Evolutionary conservation across 2,113 vertebrate species (phyloP).

Genomic region (Apodemus sylvaticus): DNA sequence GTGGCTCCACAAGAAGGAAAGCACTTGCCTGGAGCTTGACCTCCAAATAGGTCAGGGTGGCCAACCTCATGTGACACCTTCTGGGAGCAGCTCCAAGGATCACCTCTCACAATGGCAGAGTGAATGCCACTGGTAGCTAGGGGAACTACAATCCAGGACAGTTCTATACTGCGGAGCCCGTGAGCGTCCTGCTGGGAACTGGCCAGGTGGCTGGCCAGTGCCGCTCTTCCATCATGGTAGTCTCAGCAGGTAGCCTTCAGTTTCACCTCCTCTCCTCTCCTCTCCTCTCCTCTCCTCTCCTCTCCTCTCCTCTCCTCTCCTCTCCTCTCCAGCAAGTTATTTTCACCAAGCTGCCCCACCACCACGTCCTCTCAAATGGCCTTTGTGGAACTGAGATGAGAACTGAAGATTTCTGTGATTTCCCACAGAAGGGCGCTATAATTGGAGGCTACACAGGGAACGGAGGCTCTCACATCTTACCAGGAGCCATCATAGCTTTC

Average conservation of each 20-base stretch:
- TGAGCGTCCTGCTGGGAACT: neutral
- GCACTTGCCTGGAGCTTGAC: neutral
- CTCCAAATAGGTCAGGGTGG: neutral
- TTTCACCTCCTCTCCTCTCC: neutral
- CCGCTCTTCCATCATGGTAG: rapidly evolving
- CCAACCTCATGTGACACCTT: neutral
- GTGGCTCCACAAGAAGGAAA: neutral
- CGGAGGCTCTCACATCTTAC: neutral
- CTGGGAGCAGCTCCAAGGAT: neutral
- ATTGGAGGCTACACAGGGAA: too few relatives aligned
- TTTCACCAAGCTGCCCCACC: neutral
- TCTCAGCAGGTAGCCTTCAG: rapidly evolving
- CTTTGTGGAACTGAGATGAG: neutral
- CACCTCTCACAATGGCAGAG: neutral
- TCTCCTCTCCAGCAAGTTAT: neutral
- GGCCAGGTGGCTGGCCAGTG: neutral
- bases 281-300: too few relatives aligned
- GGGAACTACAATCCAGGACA: neutral
- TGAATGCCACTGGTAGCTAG: neutral
- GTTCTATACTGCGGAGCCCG: neutral
- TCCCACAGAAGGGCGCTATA: neutral
- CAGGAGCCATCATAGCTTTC: neutral
- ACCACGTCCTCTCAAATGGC: neutral
- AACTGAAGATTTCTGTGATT: neutral
- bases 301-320: too few relatives aligned